Evolutionary conservation across 2,113 vertebrate genomes (phyloP).

Genomic region (Amblyopsis rosae): DNA sequence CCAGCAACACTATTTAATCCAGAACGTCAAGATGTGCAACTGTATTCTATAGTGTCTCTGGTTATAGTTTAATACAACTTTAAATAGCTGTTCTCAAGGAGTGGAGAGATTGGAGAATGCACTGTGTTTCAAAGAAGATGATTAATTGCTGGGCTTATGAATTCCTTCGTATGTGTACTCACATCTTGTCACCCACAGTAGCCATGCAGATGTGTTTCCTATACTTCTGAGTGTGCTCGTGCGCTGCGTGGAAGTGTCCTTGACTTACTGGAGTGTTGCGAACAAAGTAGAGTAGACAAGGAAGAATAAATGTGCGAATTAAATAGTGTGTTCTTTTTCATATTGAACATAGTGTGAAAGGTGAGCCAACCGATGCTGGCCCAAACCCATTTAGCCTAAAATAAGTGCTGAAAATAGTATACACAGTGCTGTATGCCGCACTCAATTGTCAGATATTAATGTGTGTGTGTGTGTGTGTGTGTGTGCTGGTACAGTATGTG

Average conservation of each 20-base stretch:
- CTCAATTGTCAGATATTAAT: slow-evolving; percentile 67
- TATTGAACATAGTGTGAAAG: slow-evolving; percentile 63
- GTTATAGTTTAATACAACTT: too few species aligned
- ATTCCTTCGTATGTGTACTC: too few species aligned
- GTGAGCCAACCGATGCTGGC: slow-evolving; percentile 63
- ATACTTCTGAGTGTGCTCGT: not conserved
- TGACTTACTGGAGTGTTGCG: slow-evolving; percentile 18
- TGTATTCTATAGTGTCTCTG: too few species aligned
- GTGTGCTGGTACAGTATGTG: too few species aligned
- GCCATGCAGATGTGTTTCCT: not conserved
- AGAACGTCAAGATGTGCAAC: too few species aligned
- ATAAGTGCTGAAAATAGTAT: slow-evolving; percentile 70
- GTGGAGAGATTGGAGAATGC: too few species aligned
- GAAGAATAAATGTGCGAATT: slow-evolving; percentile 5
- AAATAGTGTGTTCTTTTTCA: slow-evolving; percentile 60
- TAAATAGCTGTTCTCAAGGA: too few species aligned
- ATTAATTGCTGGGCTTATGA: too few species aligned
- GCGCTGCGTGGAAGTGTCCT: slow-evolving; percentile 19
- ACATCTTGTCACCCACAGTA: not conserved
- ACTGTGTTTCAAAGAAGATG: too few species aligned
- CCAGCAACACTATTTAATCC: too few species aligned
- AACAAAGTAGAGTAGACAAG: slow-evolving; percentile 19
- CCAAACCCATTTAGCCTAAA: slow-evolving; percentile 71
- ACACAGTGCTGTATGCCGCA: slow-evolving; percentile 65
- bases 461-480: slow-evolving; percentile 48